Evolutionary conservation across 64 coral and sea anemone genomes (phyloP), one percentile per base, ranked within the genome.

Genomic region (Acropora yongei): DNA sequence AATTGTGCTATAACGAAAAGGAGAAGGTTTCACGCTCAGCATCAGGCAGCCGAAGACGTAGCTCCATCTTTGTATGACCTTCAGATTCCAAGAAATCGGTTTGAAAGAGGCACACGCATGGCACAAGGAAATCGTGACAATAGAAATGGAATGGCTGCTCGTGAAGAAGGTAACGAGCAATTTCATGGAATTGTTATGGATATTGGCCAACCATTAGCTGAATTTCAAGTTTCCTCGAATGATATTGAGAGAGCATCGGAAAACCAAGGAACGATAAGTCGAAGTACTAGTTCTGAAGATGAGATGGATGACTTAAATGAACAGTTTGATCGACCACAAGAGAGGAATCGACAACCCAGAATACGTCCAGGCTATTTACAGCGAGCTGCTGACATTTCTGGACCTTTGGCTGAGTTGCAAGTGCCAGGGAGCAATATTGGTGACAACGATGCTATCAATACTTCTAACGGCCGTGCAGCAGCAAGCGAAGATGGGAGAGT

Each of bases 351-450:
- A 18, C 13, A 44, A 1, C 61, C 19, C 11, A 41, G 44, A 48
- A 19, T 8, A 69, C 2, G 3, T 48, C 0, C 6, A 14, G 3
- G 42, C 30, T 71, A 68, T 69, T 44, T 67, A n/a, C 61, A 84
- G 45, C 63, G 68, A 47, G 61, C 82, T 11, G 61, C 82, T 44
- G 82, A 68, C 6, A 69, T 84, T 8, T 63, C 82, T 49, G 3
- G n/a, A 8, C 82, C 82, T 49, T 69, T 68, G 44, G 82, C 82
- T 10, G 82, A 69, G 8, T 43, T 84, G 9, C 63, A 84, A 84
- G 63, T 84, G 6, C 17, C 7, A 5, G 82, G 63, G 7, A 55
- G 6, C 51, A 55, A 55, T 55, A 55, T 55, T 55, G 6, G 51
- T 55, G 51, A 55, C 51, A 10, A 10, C 10, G 51, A 10, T 55